A percentile compares a stretch with the other conserved stretches of the same genome.
phyloP scores from a whole-genome alignment of 2,113 vertebrate species.

The Rattus norvegicus region GRCr8 NC_086033.1:28685001-28685500 shows the following conservation, averaged over 20 bases:
- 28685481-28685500: background rate
- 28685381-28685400: background rate
- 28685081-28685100: background rate
- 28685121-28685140: background rate
- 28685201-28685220: background rate
- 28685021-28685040: background rate
- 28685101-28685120: background rate
- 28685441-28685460: background rate
- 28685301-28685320: background rate
- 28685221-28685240: background rate
- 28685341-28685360: background rate
- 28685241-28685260: background rate
- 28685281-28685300: background rate
- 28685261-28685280: background rate
- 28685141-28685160: background rate
- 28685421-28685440: background rate
- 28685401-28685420: background rate
- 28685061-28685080: background rate
- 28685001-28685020: background rate
- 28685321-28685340: background rate
- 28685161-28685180: background rate
- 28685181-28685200: background rate
- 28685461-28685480: background rate
- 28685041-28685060: background rate
- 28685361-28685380: background rate